Evolutionary conservation across 2,797 vertebrate species (phyloP), one percentile per base, ranked within the genome.

Genomic region (Corythornis leucogaster): DNA sequence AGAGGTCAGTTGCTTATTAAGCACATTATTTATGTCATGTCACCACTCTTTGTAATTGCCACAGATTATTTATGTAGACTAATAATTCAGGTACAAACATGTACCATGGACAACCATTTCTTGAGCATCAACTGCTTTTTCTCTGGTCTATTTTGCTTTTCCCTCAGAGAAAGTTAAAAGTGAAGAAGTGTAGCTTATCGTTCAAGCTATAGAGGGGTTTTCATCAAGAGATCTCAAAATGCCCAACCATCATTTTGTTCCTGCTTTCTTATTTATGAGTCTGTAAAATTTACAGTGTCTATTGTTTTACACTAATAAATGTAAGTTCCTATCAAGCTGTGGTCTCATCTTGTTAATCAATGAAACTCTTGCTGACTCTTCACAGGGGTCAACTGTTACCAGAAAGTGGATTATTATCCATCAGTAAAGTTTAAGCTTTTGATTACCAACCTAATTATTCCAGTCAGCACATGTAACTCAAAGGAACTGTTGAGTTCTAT

Each of bases 381-480:
- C 90, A 84, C 3, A 3, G 80, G 63, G 59, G 31, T 53, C 67
- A 69, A 2, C 53, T 33, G 46, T 59, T 81, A 73, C 45, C 78
- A 79, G 63, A 78, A 91, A 84, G 63, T 28, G 25, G 55, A 76
- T 89, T 93, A 81, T 90, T 81, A 86, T n/a, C 59, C 63, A 86
- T 66, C 74, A 78, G 55, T 28, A 55, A 87, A 87, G 35, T 62
- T 87, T 84, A 54, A 87, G 61, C 42, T 89, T 70, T 87, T 67
- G 55, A 85, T 87, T 87, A 79, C 46, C 84, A 66, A 73, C 40
- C 48, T 81, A 87, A 91, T 94, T 90, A 80, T 77, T 87, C 61
- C 46, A 74, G 48, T 57, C 66, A 74, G 51, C 57, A 74, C 24
- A 45, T 40, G 33, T 45, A 81, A 63, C 53, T 88, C 55, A 33